phyloP scores from a whole-genome alignment of 2,888 invertebrate species.

The Chouioia cunea region DNA sequence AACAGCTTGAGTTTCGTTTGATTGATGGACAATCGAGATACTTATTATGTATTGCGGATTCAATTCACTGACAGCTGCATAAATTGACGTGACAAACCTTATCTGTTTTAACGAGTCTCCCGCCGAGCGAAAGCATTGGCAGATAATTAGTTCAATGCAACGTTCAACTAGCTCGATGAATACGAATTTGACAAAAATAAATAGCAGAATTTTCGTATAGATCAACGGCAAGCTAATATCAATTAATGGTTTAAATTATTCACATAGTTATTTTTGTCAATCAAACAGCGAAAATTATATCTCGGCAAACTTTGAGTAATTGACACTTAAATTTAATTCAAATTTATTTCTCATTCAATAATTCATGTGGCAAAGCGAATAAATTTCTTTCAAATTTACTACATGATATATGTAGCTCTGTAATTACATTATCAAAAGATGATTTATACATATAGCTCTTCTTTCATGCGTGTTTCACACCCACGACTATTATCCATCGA shows the following conservation, averaged over 20 bases:
- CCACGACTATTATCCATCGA: constrained; percentile 1
- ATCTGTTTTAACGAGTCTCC: constrained; percentile 38
- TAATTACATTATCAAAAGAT: not conserved
- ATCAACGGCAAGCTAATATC: not conserved
- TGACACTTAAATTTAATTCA: not conserved
- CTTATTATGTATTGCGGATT: constrained; percentile 44
- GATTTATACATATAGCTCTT: not conserved
- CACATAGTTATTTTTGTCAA: not conserved
- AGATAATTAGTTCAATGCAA: not conserved
- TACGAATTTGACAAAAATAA: too few species aligned
- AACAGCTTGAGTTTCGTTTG: constrained; percentile 10
- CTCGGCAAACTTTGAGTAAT: not conserved
- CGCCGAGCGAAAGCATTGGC: constrained; percentile 1
- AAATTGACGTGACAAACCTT: constrained; percentile 51
- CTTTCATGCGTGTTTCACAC: not conserved
- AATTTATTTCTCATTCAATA: constrained; percentile 3
- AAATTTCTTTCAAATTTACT: not conserved
- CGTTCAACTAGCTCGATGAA: too few species aligned
- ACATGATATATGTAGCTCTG: constrained; percentile 2
- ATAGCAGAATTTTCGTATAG: too few species aligned
- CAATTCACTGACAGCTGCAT: constrained; percentile 51
- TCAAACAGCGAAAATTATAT: not conserved
- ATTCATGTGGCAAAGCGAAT: not conserved
- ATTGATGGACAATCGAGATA: constrained; percentile 48
- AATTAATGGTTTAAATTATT: not conserved